Evolutionary conservation across 2,113 vertebrate genomes (phyloP).

Genomic region (Climacteris rufus): DNA sequence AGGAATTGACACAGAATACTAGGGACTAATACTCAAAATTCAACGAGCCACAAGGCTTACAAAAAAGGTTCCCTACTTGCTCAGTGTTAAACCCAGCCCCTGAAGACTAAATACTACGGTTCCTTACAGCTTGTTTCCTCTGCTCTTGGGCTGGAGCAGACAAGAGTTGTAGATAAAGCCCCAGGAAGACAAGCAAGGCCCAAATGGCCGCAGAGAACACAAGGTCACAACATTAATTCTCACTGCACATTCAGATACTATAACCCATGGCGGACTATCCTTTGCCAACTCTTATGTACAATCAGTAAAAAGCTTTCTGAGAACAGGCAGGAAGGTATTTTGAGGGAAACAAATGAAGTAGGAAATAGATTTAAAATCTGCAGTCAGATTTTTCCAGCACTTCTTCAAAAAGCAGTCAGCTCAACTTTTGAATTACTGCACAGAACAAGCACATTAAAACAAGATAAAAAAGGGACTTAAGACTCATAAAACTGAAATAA

Average conservation of each 20-base stretch:
- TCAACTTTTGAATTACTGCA: not conserved
- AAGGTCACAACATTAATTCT: not conserved
- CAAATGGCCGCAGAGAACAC: not conserved
- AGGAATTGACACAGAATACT: not conserved
- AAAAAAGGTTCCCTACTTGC: not conserved
- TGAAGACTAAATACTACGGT: not conserved
- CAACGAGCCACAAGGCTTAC: not conserved
- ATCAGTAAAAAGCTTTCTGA: not conserved
- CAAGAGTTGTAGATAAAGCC: not conserved
- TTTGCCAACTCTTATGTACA: not conserved
- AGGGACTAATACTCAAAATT: not conserved
- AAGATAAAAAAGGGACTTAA: not conserved
- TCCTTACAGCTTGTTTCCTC: not conserved
- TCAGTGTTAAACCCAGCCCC: not conserved
- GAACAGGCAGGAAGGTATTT: not conserved
- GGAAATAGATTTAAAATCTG: not conserved
- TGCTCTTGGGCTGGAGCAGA: not conserved
- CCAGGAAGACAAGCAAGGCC: not conserved
- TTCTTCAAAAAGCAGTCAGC: not conserved
- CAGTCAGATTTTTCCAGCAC: not conserved
- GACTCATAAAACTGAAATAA: not conserved
- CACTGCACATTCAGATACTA: not conserved
- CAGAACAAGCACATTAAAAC: not conserved
- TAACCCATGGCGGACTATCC: not conserved
- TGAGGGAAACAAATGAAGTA: not conserved